phyloP scores from a whole-genome alignment of 2,113 vertebrate species.

The Sorex fumeus region DNA sequence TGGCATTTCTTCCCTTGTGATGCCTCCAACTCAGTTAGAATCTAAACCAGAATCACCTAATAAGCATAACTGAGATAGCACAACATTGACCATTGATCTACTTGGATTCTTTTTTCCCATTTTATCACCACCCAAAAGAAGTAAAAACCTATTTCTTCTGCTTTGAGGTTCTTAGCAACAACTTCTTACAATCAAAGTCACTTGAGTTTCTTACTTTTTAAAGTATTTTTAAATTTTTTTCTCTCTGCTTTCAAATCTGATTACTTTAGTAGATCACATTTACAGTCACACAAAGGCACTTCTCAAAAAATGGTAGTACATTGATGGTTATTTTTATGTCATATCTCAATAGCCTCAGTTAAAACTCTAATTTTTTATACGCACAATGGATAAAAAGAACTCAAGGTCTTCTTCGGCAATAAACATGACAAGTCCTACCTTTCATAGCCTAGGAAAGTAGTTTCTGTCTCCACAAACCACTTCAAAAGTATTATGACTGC shows the following conservation, averaged over 20 bases:
- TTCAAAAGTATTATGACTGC: neutral
- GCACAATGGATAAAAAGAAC: constrained; percentile 35
- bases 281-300: constrained; percentile 52
- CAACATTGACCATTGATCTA: neutral
- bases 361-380: constrained; percentile 59
- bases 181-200: neutral
- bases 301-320: constrained; percentile 44
- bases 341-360: constrained; percentile 57
- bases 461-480: neutral
- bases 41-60: constrained; percentile 51
- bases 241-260: constrained; percentile 23
- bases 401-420: constrained; percentile 20
- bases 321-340: constrained; percentile 70
- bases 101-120: constrained; percentile 21
- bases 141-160: neutral
- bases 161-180: neutral
- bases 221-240: neutral
- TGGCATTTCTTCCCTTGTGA: constrained; percentile 64
- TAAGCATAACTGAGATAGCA: constrained; percentile 37
- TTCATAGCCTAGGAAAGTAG: neutral
- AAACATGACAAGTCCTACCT: constrained; percentile 29
- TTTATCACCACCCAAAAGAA: constrained; percentile 5
- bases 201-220: neutral
- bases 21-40: constrained; percentile 25
- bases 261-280: constrained; percentile 66